A percentile compares a stretch with the other conserved stretches of the same genome.
Conservation (phyloP, 2,888 invertebrate species). For the Ganaspis brasiliensis region DNA sequence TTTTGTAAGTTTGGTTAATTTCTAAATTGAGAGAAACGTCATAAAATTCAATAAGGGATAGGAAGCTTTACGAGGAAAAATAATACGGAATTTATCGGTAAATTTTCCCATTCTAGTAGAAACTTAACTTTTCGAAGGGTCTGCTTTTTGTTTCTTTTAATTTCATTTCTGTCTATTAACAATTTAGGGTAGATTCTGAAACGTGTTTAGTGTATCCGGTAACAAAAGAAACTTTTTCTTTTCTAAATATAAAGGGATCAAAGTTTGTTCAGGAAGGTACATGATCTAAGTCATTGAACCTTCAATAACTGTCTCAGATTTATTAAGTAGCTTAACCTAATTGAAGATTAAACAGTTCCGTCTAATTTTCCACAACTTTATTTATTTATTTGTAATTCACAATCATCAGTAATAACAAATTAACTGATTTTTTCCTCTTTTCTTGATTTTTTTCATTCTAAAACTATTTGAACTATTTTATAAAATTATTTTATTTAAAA, state of each 20-base stretch:
- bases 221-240: not conserved
- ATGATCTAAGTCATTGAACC: conserved; percentile 2
- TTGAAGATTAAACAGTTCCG: not conserved
- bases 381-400: no score
- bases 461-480: no score
- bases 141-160: conserved; percentile 6
- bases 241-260: not conserved
- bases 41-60: no score
- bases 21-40: no score
- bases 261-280: not conserved
- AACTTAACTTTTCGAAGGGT: conserved; percentile 33
- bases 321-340: not conserved
- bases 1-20: no score
- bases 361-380: conserved; percentile 3
- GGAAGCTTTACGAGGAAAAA: no score
- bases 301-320: not conserved
- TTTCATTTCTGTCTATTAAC: conserved; percentile 12
- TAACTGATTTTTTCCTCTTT: no score
- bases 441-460: no score
- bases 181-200: not conserved
- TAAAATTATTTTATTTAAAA: no score
- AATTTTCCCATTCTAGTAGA: no score
- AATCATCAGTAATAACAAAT: no score
- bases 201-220: conserved; percentile 8
- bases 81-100: no score